Conservation (phyloP, 2,797 vertebrate genomes). For the Artibeus jamaicensis region DNA sequence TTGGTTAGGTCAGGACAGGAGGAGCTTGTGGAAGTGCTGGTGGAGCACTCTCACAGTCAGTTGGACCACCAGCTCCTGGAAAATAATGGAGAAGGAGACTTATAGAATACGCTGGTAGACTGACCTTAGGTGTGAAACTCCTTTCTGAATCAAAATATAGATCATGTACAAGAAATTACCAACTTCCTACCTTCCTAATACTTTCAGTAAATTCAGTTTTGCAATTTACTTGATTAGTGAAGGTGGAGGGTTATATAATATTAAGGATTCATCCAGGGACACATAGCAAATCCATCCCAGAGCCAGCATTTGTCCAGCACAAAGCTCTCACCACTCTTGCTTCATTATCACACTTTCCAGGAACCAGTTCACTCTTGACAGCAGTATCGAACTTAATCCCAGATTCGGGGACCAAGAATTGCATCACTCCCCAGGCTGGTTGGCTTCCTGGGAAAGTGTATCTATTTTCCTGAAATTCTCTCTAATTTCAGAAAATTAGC, state of each 20-base stretch:
- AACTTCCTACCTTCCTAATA: background rate
- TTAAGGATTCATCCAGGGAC: background rate
- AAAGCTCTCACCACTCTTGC: background rate
- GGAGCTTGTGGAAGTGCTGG: background rate
- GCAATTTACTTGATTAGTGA: background rate
- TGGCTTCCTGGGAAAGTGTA: background rate
- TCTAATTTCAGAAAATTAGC: background rate
- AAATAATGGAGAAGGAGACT: background rate
- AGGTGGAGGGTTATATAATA: background rate
- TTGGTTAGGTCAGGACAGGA: background rate
- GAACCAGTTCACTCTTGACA: background rate
- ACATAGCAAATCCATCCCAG: background rate
- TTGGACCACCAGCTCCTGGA: background rate
- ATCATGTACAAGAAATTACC: background rate
- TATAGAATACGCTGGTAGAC: background rate
- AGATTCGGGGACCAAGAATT: background rate
- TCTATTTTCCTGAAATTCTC: background rate
- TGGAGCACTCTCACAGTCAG: background rate
- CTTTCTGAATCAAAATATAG: background rate
- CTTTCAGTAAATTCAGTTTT: background rate
- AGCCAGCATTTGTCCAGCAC: background rate
- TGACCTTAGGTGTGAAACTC: background rate
- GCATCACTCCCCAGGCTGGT: background rate
- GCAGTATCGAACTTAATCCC: background rate
- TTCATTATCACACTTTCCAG: background rate